phyloP scores from a whole-genome alignment of 2,888 invertebrate genomes.

The Galeopsomyia nigrocyanea region DNA sequence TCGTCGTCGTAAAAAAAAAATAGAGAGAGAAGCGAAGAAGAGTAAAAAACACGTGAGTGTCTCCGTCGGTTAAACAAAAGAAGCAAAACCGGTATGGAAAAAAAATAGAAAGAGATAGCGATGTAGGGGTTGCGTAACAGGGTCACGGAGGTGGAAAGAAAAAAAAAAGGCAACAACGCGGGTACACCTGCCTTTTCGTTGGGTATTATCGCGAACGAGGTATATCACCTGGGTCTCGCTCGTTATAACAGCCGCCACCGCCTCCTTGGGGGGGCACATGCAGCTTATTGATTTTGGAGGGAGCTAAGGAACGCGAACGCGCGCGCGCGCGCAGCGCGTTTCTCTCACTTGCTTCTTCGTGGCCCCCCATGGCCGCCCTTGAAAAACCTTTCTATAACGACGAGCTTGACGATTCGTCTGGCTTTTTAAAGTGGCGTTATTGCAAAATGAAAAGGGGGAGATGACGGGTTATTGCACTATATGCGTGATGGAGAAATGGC shows the following conservation, averaged over 20 bases:
- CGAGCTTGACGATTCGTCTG: neutral
- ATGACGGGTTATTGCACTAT: neutral
- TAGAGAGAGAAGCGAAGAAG: too few species aligned
- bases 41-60: too few species aligned
- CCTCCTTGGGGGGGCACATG: neutral
- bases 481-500: too few species aligned
- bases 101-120: neutral
- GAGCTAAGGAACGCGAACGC: constrained; percentile 29
- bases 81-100: too few species aligned
- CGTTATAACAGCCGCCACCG: neutral
- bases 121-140: constrained; percentile 12
- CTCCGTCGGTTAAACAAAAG: too few species aligned
- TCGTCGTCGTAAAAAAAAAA: too few species aligned
- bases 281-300: constrained; percentile 40
- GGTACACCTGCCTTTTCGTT: too few species aligned
- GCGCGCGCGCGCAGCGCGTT: constrained; percentile 15
- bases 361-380: constrained; percentile 27
- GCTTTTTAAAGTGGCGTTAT: neutral
- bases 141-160: constrained; percentile 33
- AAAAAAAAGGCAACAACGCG: constrained; percentile 2
- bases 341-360: neutral
- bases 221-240: neutral
- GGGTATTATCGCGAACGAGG: neutral
- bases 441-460: neutral
- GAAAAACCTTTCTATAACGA: constrained; percentile 27